A percentile compares a stretch with the other conserved stretches of the same genome.
These are phyloP conservation scores for Bombus huntii DNA, from an alignment of 1,140 invertebrate genomes.

Conservation along the genomic window DNA sequence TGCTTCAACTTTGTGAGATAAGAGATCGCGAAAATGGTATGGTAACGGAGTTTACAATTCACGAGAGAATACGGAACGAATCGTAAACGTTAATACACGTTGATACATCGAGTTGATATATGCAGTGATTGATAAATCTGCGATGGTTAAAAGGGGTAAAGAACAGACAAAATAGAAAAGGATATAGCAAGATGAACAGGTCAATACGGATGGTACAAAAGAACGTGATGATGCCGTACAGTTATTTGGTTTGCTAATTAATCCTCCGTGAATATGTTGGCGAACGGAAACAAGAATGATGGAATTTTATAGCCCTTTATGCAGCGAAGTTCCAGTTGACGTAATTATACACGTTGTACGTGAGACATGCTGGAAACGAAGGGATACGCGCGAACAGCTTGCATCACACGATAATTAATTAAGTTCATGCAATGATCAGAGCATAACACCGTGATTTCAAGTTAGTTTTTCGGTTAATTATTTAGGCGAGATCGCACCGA, in stretches of 20 bases:
- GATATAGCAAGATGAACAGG: background rate
- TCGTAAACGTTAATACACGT: too few relatives aligned
- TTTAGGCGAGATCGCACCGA: background rate
- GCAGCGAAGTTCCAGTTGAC: background rate
- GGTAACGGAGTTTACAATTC: background rate
- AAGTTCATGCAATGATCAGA: background rate
- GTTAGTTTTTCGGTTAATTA: conserved; percentile 35
- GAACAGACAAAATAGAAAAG: background rate
- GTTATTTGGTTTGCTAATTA: conserved; percentile 23
- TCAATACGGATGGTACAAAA: background rate
- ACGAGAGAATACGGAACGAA: background rate
- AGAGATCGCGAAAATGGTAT: background rate
- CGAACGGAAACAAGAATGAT: background rate
- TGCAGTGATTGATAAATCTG: background rate
- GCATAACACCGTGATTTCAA: background rate
- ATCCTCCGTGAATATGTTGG: background rate
- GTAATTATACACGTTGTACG: conserved; percentile 18
- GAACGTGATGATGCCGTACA: background rate
- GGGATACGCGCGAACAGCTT: too few relatives aligned
- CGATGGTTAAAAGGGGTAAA: background rate
- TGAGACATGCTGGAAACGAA: background rate
- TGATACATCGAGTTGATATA: background rate
- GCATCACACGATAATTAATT: conserved; percentile 34
- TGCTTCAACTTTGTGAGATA: background rate
- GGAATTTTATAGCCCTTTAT: conserved; percentile 4